Evolutionary conservation across 2,797 vertebrate species (phyloP).

Genomic region (Diceros bicornis): DNA sequence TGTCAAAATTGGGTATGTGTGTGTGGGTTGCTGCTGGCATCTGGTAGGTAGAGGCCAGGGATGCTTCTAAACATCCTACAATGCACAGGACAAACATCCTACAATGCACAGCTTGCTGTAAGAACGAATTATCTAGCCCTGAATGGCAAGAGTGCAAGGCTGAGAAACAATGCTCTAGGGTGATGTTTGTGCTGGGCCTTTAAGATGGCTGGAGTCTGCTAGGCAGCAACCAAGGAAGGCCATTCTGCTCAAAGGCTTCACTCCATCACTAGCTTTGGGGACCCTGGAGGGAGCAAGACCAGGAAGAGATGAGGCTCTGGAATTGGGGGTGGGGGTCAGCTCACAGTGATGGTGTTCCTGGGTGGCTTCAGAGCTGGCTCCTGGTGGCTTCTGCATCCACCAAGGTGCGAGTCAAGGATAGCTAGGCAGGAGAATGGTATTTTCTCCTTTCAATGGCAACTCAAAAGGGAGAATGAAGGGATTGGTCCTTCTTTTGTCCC

Average conservation of each 20-base stretch:
- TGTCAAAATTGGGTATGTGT: not conserved
- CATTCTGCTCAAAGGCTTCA: not conserved
- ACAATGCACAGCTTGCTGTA: not conserved
- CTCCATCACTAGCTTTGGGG: not conserved
- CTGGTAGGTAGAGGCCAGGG: not conserved
- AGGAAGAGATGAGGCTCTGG: not conserved
- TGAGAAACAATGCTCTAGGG: not conserved
- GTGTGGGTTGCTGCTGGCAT: not conserved
- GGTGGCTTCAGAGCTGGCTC: not conserved
- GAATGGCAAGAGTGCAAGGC: not conserved
- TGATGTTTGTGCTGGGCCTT: not conserved
- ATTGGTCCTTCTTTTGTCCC: not conserved
- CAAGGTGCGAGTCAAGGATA: not conserved
- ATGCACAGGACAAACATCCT: not conserved
- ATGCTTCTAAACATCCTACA: not conserved
- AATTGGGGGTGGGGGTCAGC: not conserved
- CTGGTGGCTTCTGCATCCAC: not conserved
- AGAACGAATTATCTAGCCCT: not conserved
- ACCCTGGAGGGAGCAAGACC: not conserved
- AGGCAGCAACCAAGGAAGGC: not conserved
- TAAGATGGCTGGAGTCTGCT: not conserved
- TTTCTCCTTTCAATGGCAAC: not conserved
- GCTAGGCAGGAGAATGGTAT: not conserved
- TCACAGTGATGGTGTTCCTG: not conserved
- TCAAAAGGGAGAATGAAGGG: not conserved